Evolutionary conservation across 2,797 vertebrate genomes (phyloP), one percentile per base, ranked within the genome.

Genomic region (Takifugu rubripes): DNA sequence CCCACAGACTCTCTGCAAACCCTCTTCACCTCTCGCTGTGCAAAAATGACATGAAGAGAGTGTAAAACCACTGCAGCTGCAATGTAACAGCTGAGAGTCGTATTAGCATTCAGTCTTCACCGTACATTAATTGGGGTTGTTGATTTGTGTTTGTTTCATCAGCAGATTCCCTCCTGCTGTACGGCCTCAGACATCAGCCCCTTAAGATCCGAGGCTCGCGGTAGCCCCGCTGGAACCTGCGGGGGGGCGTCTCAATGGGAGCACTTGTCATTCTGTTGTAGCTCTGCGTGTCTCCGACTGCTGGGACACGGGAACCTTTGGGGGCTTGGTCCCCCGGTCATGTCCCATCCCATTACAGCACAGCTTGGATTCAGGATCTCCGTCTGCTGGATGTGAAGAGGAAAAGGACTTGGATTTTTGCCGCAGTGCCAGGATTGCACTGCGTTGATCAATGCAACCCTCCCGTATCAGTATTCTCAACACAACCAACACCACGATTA

Each of bases 211-310:
- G 26, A 66, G 7, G 62, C 55, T 52, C 15, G 51, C 3, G 59
- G 52, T 2, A n/a, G 25, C 63, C 44, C 52, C 4, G 16, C 46
- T 49, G 74, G 49, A 54, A 48, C 3, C 44, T 8, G 8, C 45
- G 54, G 61, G 74, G 14, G 3, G 47, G 27, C 9, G 0, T 64
- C 66, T 53, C 6, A 6, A 52, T 8, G 45, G 67, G 59, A 2
- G 0, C 7, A 3, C 42, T 59, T 26, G 5, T 69, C 68, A 44
- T 54, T 56, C 65, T 59, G 60, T 25, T 2, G 0, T 5, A 21
- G 51, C 63, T 56, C 64, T 40, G 51, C 48, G 63, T 17, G 53
- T 48, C 58, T 75, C 49, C 31, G 65, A 68, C 74, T 76, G 61
- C 70, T 49, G 59, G 64, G 65, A 65, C 57, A 52, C 17, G 40